A percentile compares a stretch with the other conserved stretches of the same genome.
Evolutionary conservation across 1,140 invertebrate genomes (phyloP).

Genomic region (Polypedilum pembai): DNA sequence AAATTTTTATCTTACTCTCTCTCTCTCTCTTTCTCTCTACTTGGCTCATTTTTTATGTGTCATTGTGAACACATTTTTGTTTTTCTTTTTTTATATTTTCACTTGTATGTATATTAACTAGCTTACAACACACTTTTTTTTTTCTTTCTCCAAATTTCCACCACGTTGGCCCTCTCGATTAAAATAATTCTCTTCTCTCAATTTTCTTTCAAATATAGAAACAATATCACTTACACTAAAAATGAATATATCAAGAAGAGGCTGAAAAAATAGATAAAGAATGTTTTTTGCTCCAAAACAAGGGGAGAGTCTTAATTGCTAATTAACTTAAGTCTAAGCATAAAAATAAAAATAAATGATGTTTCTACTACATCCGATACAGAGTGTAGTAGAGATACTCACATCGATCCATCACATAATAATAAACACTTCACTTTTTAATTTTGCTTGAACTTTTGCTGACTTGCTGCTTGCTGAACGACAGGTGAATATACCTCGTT

Average conservation of each 20-base stretch:
- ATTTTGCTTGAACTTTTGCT: not conserved
- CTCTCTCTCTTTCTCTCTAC: not conserved
- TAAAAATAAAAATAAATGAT: too few relatives aligned
- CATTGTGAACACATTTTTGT: not conserved
- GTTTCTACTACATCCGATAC: conserved; percentile 23
- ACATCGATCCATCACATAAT: not conserved
- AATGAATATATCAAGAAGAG: too few relatives aligned
- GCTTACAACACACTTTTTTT: not conserved
- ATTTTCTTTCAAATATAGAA: not conserved
- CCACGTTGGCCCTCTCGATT: not conserved
- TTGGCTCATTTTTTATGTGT: not conserved
- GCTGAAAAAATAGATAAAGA: too few relatives aligned
- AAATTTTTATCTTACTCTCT: not conserved
- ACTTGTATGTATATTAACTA: not conserved
- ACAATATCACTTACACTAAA: conserved; percentile 1
- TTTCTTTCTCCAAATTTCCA: not conserved
- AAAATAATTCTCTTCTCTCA: not conserved
- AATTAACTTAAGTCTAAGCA: too few relatives aligned
- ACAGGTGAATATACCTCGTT: conserved; percentile 1
- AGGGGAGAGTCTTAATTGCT: too few relatives aligned
- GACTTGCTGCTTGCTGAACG: not conserved
- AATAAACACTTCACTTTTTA: not conserved
- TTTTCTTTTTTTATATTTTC: conserved; percentile 10
- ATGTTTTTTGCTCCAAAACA: too few relatives aligned
- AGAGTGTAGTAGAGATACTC: not conserved